Base-by-base conservation (phyloP, 1,140 invertebrate species). In the Helicorthomorpha holstii region DNA sequence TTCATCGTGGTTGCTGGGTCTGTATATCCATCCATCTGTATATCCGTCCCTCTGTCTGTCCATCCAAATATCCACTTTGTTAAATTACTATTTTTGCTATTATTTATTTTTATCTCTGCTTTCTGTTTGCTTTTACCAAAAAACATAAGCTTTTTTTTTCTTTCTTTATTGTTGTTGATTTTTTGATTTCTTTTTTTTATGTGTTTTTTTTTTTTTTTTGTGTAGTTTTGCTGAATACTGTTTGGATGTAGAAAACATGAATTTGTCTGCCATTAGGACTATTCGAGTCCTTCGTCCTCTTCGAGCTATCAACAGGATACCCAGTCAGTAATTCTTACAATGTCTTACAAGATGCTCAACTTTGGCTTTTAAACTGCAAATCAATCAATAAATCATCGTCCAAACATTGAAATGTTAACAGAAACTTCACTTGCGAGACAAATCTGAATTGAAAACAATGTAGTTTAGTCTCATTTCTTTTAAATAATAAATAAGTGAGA, bases 261-360 rank as follows among this genome's bases (percentile, higher is more conserved):
- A 97, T 73, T 74, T 99, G 63, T 94, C 94, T 53, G 91, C 95
- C 34, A 97, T 98, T 64, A 75, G 95, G 63, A 98, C 95, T 47
- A 94, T 99, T 60, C 78, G 95, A 64, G 95, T 99, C 38, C 73
- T 98, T 27, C 73, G 95, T 63, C 95, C 95, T 25, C 72, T 98
- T 51, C 71, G 95, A 57, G 95, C 95, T 48, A 98, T 99, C 69
- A 99, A 99, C 75, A 80, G 95, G 66, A 98, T 99, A 80, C 95
- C 95, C 66, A 98, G 94, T 95, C 76, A 93, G 91, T 83, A 67
- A 21, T n/a, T n/a, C n/a, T n/a, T 23, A 61, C 57, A 58, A 22
- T 16, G 29, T 34, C 7, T 34, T 7, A 7, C 29, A 7, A 7
- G 29, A 34, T 34, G 29, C 7, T 49, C 19, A 55, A 19, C 12